Evolutionary conservation across 2,888 invertebrate species (phyloP).

Genomic region (Rhamphomyia laevipes): DNA sequence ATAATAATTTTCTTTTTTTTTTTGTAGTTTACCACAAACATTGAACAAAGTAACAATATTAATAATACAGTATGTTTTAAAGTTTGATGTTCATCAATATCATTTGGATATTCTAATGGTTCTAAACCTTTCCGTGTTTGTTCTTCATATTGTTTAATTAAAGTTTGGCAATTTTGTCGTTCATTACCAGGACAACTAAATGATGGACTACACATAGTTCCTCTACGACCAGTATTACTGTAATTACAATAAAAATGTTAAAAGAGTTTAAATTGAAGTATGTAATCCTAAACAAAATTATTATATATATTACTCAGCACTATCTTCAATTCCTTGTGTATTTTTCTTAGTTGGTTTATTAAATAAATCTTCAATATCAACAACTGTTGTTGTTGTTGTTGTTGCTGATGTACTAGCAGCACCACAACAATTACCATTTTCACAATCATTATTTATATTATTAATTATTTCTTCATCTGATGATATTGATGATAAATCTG

Average conservation of each 20-base stretch:
- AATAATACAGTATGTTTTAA: conserved; percentile 72
- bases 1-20: not conserved
- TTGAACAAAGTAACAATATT: conserved; percentile 66
- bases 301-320: not conserved
- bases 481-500: conserved; percentile 28
- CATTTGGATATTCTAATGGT: conserved; percentile 42
- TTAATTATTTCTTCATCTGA: conserved; percentile 30
- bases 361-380: conserved; percentile 55
- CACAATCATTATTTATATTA: conserved; percentile 21
- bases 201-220: conserved; percentile 39
- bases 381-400: conserved; percentile 34
- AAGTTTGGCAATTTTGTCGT: conserved; percentile 40
- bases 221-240: conserved; percentile 5
- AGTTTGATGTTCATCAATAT: conserved; percentile 54
- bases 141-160: conserved; percentile 42
- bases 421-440: conserved; percentile 30
- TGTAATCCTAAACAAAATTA: too few relatives aligned
- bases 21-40: conserved; percentile 69
- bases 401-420: conserved; percentile 21
- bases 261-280: not conserved
- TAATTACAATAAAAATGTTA: not conserved
- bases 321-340: conserved; percentile 1
- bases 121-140: conserved; percentile 41
- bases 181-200: conserved; percentile 41
- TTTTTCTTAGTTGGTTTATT: conserved; percentile 19